Conservation (phyloP, 2,113 vertebrate species). For the rat (Rattus norvegicus) region DNA sequence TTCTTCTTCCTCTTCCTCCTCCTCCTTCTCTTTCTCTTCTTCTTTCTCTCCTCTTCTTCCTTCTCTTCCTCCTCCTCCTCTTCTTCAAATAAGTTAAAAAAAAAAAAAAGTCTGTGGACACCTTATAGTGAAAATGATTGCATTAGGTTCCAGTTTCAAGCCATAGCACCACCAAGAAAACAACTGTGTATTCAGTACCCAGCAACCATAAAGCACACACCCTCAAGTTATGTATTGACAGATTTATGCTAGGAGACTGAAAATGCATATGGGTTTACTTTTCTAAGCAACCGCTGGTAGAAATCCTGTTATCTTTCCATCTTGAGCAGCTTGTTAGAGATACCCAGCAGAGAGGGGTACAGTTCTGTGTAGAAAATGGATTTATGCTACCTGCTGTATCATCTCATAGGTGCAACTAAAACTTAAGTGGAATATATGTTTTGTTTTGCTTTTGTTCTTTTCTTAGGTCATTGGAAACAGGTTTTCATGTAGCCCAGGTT, state of each 20-base stretch:
- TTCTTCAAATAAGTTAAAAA: neutral
- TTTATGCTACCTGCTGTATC: neutral
- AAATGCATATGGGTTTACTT: constrained; percentile 60
- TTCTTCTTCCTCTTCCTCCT: too few relatives aligned
- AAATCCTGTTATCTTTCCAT: constrained; percentile 53
- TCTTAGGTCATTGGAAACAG: neutral
- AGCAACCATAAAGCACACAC: neutral
- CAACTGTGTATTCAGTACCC: neutral
- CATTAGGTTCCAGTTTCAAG: neutral
- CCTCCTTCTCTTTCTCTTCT: too few relatives aligned
- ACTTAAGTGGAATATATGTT: constrained; percentile 7
- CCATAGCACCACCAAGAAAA: neutral
- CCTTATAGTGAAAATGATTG: neutral
- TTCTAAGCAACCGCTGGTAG: constrained; percentile 55
- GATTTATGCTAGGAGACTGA: constrained; percentile 56
- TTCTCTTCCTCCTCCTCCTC: too few relatives aligned
- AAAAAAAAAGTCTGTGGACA: neutral
- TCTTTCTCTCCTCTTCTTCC: too few relatives aligned
- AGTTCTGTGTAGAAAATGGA: constrained; percentile 20
- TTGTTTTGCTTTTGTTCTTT: neutral
- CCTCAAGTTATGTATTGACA: neutral
- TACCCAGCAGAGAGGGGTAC: constrained; percentile 8
- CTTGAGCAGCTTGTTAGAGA: constrained; percentile 49
- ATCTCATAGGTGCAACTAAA: constrained; percentile 29
- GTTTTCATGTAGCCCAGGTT: neutral